Conservation (phyloP, 2,888 invertebrate species). For the Odiellus spinosus region DNA sequence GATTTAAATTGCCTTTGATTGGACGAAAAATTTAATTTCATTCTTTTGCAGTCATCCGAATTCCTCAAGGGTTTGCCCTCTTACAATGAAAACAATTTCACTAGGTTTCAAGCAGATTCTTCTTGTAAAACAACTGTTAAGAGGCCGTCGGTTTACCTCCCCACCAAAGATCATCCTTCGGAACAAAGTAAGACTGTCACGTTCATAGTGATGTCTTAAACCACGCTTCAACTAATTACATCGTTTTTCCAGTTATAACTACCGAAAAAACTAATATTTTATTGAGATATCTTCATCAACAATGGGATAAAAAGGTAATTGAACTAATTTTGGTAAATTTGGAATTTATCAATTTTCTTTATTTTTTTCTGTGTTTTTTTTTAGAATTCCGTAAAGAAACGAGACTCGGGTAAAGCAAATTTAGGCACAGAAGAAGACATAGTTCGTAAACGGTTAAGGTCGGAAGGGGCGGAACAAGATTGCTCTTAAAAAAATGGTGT, state of each 20-base stretch:
- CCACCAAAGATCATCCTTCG: conserved; percentile 79
- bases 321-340: too few species aligned
- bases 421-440: too few species aligned
- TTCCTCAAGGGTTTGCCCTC: conserved; percentile 82
- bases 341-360: too few species aligned
- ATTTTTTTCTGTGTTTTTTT: too few species aligned
- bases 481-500: too few species aligned
- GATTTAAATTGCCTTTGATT: too few species aligned
- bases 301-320: conserved; percentile 71
- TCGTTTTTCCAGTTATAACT: conserved; percentile 60
- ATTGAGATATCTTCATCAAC: conserved; percentile 79
- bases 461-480: too few species aligned
- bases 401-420: too few species aligned
- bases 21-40: too few species aligned
- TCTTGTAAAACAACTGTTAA: conserved; percentile 51
- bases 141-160: conserved; percentile 76
- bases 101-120: conserved; percentile 71
- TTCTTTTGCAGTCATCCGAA: conserved; percentile 36
- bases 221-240: conserved; percentile 6
- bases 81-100: conserved; percentile 77
- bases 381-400: too few species aligned
- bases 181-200: conserved; percentile 55
- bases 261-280: conserved; percentile 90
- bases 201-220: conserved; percentile 1
- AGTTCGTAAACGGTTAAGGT: too few species aligned